Evolutionary conservation across 2,113 vertebrate genomes (phyloP), one percentile per base, ranked within the genome.

Genomic region (Brachypteracias leptosomus): DNA sequence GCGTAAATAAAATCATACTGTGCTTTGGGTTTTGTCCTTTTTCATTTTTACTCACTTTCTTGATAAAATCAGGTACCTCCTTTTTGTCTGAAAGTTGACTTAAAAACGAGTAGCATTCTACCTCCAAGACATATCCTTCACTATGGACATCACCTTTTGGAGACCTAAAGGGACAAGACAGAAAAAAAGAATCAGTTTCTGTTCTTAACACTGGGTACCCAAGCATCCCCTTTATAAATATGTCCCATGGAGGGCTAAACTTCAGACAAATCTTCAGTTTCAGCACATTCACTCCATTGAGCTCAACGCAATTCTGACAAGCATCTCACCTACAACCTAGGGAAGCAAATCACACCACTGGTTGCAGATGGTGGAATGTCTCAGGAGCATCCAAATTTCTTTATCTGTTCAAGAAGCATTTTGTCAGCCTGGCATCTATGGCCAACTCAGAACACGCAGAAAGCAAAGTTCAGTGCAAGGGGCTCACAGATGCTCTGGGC

Each of bases 1-100:
- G 16, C 20, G 49, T 22, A 93, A 85, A 67, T 42, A 90, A 91
- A 81, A 88, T 14, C 36, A 66, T 36, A 22, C 4, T 36, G 6
- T 81, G 33, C 10, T 93, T 42, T 35, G 20, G 18, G 0, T 5
- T 2, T 44, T 63, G 36, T 11, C 3, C 8, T 11, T 15, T 47
- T 59, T 22, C 55, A 85, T 71, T 89, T 90, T 73, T 65, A 92
- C 98, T 98, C 97, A 99, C 99, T 98, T 99, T 99, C 93, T 99
- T 99, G 94, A 99, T 96, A 90, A 99, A 99, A 95, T 99, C 99
- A 77, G 99, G 98, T 97, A 99, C 98, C 95, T 99, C 98, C 95
- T 99, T 99, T 13, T 98, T 96, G 95, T 98, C 98, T 87, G 98
- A 97, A 95, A 98, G 97, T 63, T 99, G 98, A 67, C 98, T 98